Conservation (phyloP, 2,113 vertebrate species). For the Hipposideros armiger region DNA sequence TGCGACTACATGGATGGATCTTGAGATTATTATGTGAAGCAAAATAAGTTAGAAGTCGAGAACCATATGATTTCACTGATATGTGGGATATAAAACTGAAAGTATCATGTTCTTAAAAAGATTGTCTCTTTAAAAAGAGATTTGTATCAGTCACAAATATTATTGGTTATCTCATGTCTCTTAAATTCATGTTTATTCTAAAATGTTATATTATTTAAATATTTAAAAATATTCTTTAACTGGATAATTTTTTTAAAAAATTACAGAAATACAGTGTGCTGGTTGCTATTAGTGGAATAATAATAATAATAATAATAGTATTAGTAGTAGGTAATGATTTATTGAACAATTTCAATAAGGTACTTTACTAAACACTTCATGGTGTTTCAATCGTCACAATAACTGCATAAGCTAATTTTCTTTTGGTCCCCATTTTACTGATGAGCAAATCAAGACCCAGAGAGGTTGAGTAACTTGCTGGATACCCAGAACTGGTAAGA, state of each 20-base stretch:
- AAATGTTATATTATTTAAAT: conserved; percentile 13
- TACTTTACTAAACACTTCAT: neutral
- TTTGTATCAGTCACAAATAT: neutral
- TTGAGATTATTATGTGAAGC: too few relatives aligned
- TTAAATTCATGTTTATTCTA: conserved; percentile 40
- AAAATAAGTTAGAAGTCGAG: too few relatives aligned
- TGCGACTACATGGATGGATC: too few relatives aligned
- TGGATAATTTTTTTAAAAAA: neutral
- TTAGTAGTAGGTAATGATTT: neutral
- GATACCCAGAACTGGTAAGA: neutral
- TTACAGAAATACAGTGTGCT: neutral
- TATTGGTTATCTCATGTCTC: neutral
- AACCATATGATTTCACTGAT: too few relatives aligned
- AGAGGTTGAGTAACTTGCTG: neutral
- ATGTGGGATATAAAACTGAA: too few relatives aligned
- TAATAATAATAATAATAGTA: too few relatives aligned
- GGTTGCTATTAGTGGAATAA: neutral
- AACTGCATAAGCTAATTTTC: neutral
- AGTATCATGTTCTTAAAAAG: neutral
- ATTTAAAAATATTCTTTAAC: neutral
- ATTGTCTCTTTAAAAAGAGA: conserved; percentile 3
- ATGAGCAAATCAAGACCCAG: neutral
- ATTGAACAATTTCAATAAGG: neutral
- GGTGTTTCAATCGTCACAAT: neutral
- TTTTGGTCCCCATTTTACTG: neutral